phyloP scores from a whole-genome alignment of 2,113 vertebrate genomes.

The Sula dactylatra region DNA sequence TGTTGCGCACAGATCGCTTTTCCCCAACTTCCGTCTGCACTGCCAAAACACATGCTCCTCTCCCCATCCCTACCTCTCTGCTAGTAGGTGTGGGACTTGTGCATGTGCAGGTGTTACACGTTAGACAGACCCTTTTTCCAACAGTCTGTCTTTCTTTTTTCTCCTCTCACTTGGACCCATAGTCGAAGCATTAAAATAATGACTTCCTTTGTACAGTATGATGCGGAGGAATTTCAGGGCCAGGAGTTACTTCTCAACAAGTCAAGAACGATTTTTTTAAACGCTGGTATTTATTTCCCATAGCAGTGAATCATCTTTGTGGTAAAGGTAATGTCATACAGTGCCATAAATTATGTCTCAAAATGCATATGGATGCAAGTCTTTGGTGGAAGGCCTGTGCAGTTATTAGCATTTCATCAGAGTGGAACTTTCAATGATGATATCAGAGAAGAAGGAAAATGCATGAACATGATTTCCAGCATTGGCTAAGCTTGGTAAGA shows the following conservation, averaged over 20 bases:
- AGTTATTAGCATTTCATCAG: background rate
- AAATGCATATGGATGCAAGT: background rate
- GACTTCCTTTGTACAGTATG: background rate
- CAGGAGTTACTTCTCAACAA: background rate
- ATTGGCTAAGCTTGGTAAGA: background rate
- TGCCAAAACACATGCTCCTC: background rate
- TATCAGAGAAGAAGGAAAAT: conserved; percentile 18
- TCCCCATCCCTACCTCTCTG: background rate
- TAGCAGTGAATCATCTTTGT: background rate
- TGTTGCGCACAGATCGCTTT: background rate
- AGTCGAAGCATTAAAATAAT: background rate
- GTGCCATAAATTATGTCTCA: background rate
- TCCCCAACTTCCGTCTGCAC: background rate
- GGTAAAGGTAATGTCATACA: background rate
- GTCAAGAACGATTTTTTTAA: background rate
- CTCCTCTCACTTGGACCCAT: background rate
- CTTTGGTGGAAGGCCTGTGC: background rate
- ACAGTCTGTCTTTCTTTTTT: background rate
- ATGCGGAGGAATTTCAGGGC: background rate
- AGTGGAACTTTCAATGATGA: background rate
- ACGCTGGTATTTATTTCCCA: background rate
- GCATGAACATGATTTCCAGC: background rate
- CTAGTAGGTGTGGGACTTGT: background rate
- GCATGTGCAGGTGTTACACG: accelerated
- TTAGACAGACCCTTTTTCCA: background rate